Conservation (phyloP, 1,140 invertebrate species). For the Phocides pigmalion region DNA sequence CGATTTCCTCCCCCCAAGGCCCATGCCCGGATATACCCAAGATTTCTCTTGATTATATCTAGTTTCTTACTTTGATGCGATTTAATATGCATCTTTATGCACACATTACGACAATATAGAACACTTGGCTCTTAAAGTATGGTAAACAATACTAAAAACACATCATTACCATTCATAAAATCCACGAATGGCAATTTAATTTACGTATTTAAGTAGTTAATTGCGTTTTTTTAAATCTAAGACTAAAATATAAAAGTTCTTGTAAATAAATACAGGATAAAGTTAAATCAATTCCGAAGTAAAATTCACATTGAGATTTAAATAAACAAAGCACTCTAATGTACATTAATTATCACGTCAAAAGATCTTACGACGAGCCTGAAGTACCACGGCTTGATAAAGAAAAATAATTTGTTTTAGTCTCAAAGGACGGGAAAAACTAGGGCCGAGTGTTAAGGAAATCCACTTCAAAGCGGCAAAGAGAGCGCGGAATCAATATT, state of each 20-base stretch:
- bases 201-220: neutral
- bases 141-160: neutral
- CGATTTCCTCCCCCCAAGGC: conserved; percentile 57
- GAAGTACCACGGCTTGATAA: conserved; percentile 21
- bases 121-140: too few species aligned
- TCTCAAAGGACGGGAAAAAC: conserved; percentile 67
- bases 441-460: conserved; percentile 58
- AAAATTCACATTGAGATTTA: neutral
- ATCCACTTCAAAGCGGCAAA: conserved; percentile 71
- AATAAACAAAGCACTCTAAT: conserved; percentile 20
- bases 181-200: neutral
- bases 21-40: conserved; percentile 50
- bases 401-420: conserved; percentile 56
- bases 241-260: neutral
- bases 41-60: conserved; percentile 60
- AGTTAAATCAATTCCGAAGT: neutral
- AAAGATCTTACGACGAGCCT: conserved; percentile 35
- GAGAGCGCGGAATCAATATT: conserved; percentile 78
- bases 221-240: neutral
- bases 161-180: neutral
- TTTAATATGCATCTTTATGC: conserved; percentile 3
- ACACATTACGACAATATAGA: too few species aligned
- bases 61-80: conserved; percentile 40
- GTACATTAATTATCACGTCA: conserved; percentile 41
- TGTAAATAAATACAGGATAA: neutral